Base-by-base conservation (phyloP, 2,888 invertebrate genomes). In the Drosophila paramelanica region DNA sequence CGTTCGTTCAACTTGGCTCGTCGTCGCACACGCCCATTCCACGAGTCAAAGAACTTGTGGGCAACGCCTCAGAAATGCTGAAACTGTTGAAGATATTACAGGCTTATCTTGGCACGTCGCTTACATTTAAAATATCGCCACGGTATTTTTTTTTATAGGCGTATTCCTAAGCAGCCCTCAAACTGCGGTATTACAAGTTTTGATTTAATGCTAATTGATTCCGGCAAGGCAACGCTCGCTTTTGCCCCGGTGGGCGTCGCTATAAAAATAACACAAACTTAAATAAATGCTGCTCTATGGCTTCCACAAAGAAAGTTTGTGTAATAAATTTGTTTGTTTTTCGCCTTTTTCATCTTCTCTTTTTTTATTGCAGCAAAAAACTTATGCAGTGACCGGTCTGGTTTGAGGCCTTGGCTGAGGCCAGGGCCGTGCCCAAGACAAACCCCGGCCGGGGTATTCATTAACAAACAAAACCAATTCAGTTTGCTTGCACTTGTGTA, bases 121-220 rank as follows among this genome's bases (percentile, higher is more conserved):
- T 57, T 38, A n/a, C 43, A 64, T 60, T 67, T 64, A 46, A 67
- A 69, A 75, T 67, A 72, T 27, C 20, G 49, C 56, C 56, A 50
- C 10, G 42, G 47, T 27, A 53, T 68, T 59, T 53, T 33, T 27
- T 59, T 68, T 59, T 53, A 46, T 39, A 23, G 56, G 73, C 61
- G 73, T 77, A 41, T 11, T 46, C 23, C 51, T 8, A 39, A 52
- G 51, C 56, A 56, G 55, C 31, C 53, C 51, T 64, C 64, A 65
- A 72, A 59, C 38, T 52, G 61, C 56, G 41, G 61, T 49, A 79
- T 72, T 73, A 77, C 61, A 72, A 74, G 67, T 67, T 56, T 80
- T 86, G 89, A 88, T 86, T 88, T 86, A 86, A 74, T 83, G 85
- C 75, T 81, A 88, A 88, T 86, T 88, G 87, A 87, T 81, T 75